These are phyloP conservation scores for Eristalis pertinax DNA, from an alignment of 2,888 invertebrate species.

Conservation along the genomic window DNA sequence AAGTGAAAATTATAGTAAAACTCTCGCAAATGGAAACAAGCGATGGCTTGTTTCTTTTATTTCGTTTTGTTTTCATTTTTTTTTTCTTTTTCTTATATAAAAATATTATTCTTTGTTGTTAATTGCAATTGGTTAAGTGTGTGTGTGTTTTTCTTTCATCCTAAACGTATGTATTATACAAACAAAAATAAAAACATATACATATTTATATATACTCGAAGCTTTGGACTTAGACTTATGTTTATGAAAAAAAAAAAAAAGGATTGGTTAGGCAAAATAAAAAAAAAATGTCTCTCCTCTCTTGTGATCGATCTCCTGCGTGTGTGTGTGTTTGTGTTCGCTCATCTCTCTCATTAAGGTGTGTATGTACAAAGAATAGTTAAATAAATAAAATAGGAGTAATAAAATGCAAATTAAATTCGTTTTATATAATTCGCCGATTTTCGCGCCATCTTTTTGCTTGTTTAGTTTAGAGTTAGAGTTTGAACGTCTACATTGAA, in stretches of 20 bases:
- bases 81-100: conserved; percentile 42
- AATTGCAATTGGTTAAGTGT: conserved; percentile 60
- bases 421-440: conserved; percentile 54
- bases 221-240: conserved; percentile 66
- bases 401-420: conserved; percentile 67
- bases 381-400: conserved; percentile 65
- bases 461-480: conserved; percentile 40
- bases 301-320: not conserved
- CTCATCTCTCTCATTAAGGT: conserved; percentile 2
- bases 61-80: conserved; percentile 5
- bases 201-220: conserved; percentile 58
- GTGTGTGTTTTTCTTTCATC: conserved; percentile 8
- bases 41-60: conserved; percentile 8
- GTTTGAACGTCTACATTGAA: conserved; percentile 49
- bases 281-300: conserved; percentile 19
- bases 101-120: conserved; percentile 55
- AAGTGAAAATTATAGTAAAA: conserved; percentile 42
- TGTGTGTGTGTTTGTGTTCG: not conserved
- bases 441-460: conserved; percentile 7
- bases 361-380: conserved; percentile 66
- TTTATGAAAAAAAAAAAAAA: conserved; percentile 40
- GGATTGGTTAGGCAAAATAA: conserved; percentile 22
- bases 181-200: conserved; percentile 50
- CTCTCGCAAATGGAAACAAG: conserved; percentile 53
- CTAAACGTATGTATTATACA: conserved; percentile 45